phyloP scores from a whole-genome alignment of 2,113 vertebrate species.

The Ictalurus furcatus region DNA sequence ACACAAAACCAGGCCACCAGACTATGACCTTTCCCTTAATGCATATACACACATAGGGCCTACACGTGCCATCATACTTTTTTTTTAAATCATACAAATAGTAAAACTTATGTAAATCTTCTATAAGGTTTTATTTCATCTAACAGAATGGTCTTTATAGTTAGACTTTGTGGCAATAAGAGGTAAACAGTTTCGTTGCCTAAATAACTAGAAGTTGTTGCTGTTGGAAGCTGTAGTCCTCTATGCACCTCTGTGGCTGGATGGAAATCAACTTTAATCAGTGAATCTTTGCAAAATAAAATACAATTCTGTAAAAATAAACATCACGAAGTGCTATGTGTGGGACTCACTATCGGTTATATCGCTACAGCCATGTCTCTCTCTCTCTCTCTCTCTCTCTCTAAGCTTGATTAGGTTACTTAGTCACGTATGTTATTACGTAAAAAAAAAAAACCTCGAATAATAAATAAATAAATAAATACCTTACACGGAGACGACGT shows the following conservation, averaged over 20 bases:
- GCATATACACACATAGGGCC: neutral
- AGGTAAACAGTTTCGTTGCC: neutral
- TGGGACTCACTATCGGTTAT: neutral
- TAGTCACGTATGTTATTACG: neutral
- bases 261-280: neutral
- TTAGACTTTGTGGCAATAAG: conserved; percentile 1
- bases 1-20: conserved; percentile 58
- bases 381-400: neutral
- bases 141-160: neutral
- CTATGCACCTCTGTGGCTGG: neutral
- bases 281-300: neutral
- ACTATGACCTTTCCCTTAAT: conserved; percentile 58
- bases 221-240: neutral
- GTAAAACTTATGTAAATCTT: neutral
- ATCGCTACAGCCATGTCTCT: neutral
- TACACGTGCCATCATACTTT: neutral
- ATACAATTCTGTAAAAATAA: neutral
- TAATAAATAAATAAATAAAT: neutral
- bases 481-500: conserved; percentile 43
- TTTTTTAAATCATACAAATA: neutral
- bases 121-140: neutral
- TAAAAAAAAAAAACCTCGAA: conserved; percentile 9
- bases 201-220: neutral
- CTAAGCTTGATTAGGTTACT: neutral
- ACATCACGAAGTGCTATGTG: neutral